Evolutionary conservation across 2,113 vertebrate species (phyloP), one percentile per base, ranked within the genome.

Genomic region (Ailurus styani): DNA sequence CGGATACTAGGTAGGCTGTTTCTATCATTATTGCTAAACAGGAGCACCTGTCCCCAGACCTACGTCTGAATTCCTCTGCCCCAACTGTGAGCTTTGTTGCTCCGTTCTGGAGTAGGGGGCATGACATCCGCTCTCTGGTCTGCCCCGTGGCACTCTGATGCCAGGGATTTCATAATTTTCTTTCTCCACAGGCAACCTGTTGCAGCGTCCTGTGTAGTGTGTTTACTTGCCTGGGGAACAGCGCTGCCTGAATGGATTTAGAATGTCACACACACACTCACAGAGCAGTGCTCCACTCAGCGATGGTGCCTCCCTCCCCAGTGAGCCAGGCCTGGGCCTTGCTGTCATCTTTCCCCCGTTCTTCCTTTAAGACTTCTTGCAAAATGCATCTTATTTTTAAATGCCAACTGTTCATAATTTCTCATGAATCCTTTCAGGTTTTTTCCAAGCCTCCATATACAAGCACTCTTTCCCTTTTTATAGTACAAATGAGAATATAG

Each of bases 361-460:
- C 52, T 78, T 88, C 64, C 91, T 94, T 78, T 47, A 50, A 87
- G 95, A 62, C 50, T 94, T 97, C 79, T 93, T 86, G 93, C 75
- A 87, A 87, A 86, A 86, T 72, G 60, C 40, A 34, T 82, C 85
- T 96, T 95, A 92, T 96, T 97, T 97, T 94, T 66, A 94, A 95
- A 88, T 87, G 75, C 96, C 96, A 90, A 79, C 88, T 95, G 95
- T 81, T 95, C 87, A 60, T 40, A 42, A 42, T 94, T 87, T 90
- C 40, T 70, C 40, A 6, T 75, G 81, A 87, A 68, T 70, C 62
- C 87, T 92, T 64, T 68, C 91, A 57, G 64, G 93, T 7, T 87
- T 88, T 92, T 64, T 60, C 55, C 42, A 72, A 88, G 62, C 85
- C 91, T 86, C 45, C 50, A 55, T 47, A 68, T 93, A 42, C 13